These are phyloP conservation scores for Geococcyx californianus DNA, from an alignment of 2,113 vertebrate genomes.

Conservation along the genomic window DNA sequence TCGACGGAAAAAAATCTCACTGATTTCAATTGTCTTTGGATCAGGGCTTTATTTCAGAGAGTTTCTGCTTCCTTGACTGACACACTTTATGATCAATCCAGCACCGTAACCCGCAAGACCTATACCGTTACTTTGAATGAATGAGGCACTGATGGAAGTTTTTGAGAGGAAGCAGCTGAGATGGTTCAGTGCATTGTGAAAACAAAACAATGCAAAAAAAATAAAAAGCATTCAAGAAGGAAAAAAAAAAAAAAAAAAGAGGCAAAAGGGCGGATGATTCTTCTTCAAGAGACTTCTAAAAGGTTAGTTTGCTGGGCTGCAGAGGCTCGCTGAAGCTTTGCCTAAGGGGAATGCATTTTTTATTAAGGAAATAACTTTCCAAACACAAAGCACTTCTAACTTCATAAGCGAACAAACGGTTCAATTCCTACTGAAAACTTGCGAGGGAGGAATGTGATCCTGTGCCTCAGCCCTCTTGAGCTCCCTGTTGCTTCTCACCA, in stretches of 20 bases:
- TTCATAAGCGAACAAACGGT: slow-evolving; percentile 39
- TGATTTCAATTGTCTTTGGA: background rate
- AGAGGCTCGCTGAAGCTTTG: background rate
- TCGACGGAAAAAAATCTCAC: background rate
- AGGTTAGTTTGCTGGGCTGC: background rate
- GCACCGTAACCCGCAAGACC: background rate
- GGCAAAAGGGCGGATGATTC: background rate
- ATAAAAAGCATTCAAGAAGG: background rate
- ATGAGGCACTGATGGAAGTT: background rate
- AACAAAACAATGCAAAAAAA: background rate
- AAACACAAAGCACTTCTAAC: slow-evolving; percentile 19
- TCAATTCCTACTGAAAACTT: slow-evolving; percentile 35
- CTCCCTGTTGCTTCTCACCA: background rate
- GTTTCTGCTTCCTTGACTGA: background rate
- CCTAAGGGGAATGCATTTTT: background rate
- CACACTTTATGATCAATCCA: background rate
- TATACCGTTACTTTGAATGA: accelerated
- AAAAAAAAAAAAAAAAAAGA: background rate
- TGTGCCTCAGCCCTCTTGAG: background rate
- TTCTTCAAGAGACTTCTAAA: background rate
- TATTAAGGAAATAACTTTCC: slow-evolving; percentile 56
- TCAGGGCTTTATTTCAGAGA: background rate
- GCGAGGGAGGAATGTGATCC: background rate
- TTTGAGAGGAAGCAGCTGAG: background rate
- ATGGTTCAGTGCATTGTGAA: background rate